A percentile compares a stretch with the other conserved stretches of the same genome.
Evolutionary conservation across 2,797 vertebrate genomes (phyloP).

Genomic region (Artibeus lituratus): DNA sequence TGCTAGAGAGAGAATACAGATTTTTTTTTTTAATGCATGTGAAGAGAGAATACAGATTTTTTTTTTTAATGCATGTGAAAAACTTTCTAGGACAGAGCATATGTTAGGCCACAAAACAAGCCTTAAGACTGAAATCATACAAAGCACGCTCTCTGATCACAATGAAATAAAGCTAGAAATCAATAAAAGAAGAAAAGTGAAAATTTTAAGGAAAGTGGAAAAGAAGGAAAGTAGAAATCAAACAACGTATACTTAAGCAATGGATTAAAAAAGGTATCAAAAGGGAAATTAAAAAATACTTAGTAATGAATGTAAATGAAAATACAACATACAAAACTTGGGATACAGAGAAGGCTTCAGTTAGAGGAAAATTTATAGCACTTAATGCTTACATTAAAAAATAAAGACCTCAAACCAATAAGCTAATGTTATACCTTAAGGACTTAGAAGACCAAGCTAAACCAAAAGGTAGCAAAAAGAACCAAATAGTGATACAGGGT

Average conservation of each 20-base stretch:
- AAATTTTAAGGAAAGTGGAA: background rate
- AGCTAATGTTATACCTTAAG: background rate
- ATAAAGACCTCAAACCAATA: background rate
- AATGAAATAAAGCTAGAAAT: constrained; percentile 27
- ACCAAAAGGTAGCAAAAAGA: background rate
- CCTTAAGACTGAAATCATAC: background rate
- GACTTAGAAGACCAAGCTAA: background rate
- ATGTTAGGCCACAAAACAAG: background rate
- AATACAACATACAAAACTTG: background rate
- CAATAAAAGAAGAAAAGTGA: background rate
- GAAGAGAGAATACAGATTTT: background rate
- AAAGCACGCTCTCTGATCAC: background rate
- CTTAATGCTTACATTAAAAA: background rate
- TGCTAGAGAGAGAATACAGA: background rate
- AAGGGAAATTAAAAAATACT: background rate
- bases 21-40: too few species aligned
- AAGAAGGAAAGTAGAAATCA: background rate
- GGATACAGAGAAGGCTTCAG: background rate
- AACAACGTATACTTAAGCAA: background rate
- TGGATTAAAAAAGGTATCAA: background rate
- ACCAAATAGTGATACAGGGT: too few species aligned
- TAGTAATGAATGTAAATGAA: background rate
- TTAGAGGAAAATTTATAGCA: background rate
- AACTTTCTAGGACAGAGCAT: background rate
- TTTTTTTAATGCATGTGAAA: background rate